These are phyloP conservation scores for Leptogaster cylindrica DNA, from an alignment of 2,888 invertebrate species.

Conservation along the genomic window DNA sequence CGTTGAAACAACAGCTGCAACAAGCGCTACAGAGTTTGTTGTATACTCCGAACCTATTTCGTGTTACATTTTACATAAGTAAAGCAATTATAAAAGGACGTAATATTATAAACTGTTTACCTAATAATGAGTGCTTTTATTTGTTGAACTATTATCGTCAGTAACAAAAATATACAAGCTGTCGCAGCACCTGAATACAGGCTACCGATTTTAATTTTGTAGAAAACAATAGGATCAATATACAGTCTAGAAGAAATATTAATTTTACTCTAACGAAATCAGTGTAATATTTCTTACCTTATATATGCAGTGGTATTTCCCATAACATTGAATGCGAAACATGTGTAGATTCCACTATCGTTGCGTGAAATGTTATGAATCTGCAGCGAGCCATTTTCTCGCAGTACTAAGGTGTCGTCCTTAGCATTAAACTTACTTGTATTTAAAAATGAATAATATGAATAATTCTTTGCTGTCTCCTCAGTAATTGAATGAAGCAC, in stretches of 20 bases:
- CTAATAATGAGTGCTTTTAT: slow-evolving; percentile 43
- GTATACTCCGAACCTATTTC: slow-evolving; percentile 73
- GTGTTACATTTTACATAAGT: slow-evolving; percentile 4
- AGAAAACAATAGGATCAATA: slow-evolving; percentile 85
- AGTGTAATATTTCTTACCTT: slow-evolving; percentile 52
- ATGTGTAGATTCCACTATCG: slow-evolving; percentile 85
- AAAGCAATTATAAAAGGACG: neutral
- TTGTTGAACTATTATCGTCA: slow-evolving; percentile 81
- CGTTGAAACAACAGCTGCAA: slow-evolving; percentile 79
- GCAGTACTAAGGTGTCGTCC: slow-evolving; percentile 57
- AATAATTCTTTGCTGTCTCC: neutral
- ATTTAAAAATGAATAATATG: neutral
- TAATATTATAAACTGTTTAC: neutral
- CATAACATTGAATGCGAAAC: slow-evolving; percentile 83
- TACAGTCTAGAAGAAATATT: slow-evolving; percentile 65
- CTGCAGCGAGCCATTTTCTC: slow-evolving; percentile 79
- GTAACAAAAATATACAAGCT: slow-evolving; percentile 78
- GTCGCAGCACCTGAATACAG: slow-evolving; percentile 80
- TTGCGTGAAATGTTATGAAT: slow-evolving; percentile 75
- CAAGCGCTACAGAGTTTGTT: slow-evolving; percentile 68
- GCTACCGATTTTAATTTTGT: slow-evolving; percentile 83
- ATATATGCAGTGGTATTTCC: slow-evolving; percentile 80
- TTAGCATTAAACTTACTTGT: neutral
- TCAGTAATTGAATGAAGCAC: neutral
- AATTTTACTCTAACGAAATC: neutral